Base-by-base conservation (phyloP, 2,113 vertebrate species). In the Gambusia holbrooki region DNA sequence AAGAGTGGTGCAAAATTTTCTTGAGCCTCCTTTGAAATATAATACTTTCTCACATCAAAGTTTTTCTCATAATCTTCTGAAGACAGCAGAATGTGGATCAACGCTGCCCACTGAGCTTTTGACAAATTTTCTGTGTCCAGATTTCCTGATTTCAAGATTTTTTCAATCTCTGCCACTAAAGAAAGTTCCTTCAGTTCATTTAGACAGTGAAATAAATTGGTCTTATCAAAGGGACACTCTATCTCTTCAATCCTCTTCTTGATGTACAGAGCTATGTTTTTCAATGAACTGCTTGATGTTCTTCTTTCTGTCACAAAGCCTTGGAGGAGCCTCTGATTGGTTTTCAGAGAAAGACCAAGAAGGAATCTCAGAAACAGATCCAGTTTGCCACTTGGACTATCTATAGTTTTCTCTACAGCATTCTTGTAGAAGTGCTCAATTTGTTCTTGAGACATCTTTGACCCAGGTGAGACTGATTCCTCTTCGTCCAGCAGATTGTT, bases 301-400 rank as follows among this genome's bases (percentile, higher is more conserved):
- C 17, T 63, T 62, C 5, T 3, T 54, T 17, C 22, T 30, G 8
- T 22, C 45, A 74, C 3, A 13, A 81, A 73, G 0, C 51, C 73
- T 15, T 0, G 3, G 3, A 86, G 48, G 4, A 69, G 64, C 3
- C 0, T 66, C 66, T 86, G 81, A 61, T 83, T 83, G 45, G 66
- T 48, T 64, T 71, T 5, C 29, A 80, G 9, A 1, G 74, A 81
- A 51, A 83, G 74, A 71, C 84, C 84, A 13, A 86, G 62, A 33
- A 86, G 84, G 73, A 86, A 86, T 3, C 80, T 73, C 0, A 83
- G 70, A 73, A 86, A 74, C 62, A 77, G 29, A 58, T 83, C 74
- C 35, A 80, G 27, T 30, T 83, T 81, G 71, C 84, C 77, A 32
- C 66, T 75, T 51, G 64, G 58, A 81, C 74, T 84, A 29, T 66